Evolutionary conservation across 2,797 vertebrate genomes (phyloP), one percentile per base, ranked within the genome.

Genomic region (Megalops cyprinoides): DNA sequence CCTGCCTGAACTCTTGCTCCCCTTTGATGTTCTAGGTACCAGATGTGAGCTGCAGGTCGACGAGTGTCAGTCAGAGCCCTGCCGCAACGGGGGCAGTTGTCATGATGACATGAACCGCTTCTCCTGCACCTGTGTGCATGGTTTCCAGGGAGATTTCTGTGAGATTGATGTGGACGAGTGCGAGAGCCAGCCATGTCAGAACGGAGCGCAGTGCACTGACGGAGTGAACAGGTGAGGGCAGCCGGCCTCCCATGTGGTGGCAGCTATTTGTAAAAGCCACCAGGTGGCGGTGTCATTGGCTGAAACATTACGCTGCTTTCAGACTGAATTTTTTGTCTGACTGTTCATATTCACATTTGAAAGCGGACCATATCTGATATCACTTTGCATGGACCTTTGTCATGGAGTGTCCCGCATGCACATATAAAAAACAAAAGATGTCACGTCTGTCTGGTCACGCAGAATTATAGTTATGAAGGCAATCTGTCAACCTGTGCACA

Each of bases 31-130:
- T 84, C 82, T 94, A 98, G 97, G 96, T 67, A 81, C 79, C 31
- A 94, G 94, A 89, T 97, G 97, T 79, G 96, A 96, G 87, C n/a
- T 94, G 82, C 92, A 96, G 85, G 91, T 94, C 85, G 93, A 96
- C 1, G 93, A 94, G 85, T 97, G 97, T 90, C 90, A 84, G 44
- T 96, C 96, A 81, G 86, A 91, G 86, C 96, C 96, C 0, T 98
- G 97, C 90, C 91, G 92, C 84, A 94, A 95, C 0, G 93, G 91
- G 0, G 96, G 91, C 0, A 92, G 93, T 81, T 99, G 97, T 88
- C 92, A 78, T 55, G 93, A 94, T 76, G 69, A 90, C 82, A 5
- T 82, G 18, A 89, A 90, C 15, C 88, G 91, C 86, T 97, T 96
- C 80, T 37, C 86, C 62, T 98, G 97, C 91, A 93, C 88, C 83